Conservation (phyloP, 2,797 vertebrate species). For the Eulemur rubriventer region DNA sequence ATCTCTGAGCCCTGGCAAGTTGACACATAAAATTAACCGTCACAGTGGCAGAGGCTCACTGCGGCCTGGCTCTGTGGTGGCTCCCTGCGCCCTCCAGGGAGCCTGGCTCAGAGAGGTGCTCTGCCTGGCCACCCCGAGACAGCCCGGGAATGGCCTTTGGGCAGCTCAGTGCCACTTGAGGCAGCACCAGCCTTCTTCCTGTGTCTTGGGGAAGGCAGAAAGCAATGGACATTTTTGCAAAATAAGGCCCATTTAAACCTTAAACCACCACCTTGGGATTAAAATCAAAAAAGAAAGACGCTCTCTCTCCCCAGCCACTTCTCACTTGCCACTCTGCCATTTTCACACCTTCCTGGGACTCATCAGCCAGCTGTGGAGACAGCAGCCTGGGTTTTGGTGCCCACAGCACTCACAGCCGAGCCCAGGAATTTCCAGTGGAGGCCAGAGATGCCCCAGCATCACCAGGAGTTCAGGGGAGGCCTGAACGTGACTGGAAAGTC, state of each 20-base stretch:
- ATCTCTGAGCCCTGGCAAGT: too few relatives aligned
- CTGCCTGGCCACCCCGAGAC: neutral
- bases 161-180: neutral
- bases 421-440: neutral
- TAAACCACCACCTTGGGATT: neutral
- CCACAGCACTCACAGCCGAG: rapidly evolving
- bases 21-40: too few relatives aligned
- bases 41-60: rapidly evolving
- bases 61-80: neutral
- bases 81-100: neutral
- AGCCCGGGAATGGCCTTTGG: neutral
- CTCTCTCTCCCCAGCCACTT: neutral
- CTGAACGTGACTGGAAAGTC: neutral
- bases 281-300: neutral
- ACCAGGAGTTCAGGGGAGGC: neutral
- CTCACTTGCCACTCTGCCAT: neutral
- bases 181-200: neutral
- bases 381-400: neutral
- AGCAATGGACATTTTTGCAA: neutral
- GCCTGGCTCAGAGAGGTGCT: neutral
- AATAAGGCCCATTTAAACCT: neutral
- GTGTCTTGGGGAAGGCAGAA: neutral
- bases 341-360: neutral
- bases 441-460: neutral
- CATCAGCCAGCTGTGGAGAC: neutral